Evolutionary conservation across 2,888 invertebrate species (phyloP), one percentile per base, ranked within the genome.

Genomic region (Synanthedon andrenaeformis): DNA sequence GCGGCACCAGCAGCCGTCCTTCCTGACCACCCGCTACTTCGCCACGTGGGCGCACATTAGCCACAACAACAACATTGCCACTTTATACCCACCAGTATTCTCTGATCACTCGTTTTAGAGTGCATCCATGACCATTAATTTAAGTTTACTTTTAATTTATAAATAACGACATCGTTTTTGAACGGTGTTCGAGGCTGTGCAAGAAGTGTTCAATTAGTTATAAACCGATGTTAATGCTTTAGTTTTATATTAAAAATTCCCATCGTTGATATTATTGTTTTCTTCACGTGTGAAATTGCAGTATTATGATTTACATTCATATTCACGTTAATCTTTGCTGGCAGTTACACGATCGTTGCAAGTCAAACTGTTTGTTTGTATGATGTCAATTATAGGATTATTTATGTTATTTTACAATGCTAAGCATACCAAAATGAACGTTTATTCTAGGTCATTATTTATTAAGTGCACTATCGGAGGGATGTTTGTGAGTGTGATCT

Each of bases 81-180:
- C 63, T 60, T 67, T 64, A 67, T 72, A 82, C 85, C 86, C 86
- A 86, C 87, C 87, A 86, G 84, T 86, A 87, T 87, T 86, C 69
- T 72, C 69, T 72, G 84, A 84, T 85, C 85, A 80, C 87, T 87
- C 86, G 86, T 86, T 87, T 84, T 87, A 86, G 86, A 86, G 87
- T 81, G 86, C 64, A 83, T 85, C 85, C 68, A 79, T 67, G 76
- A 84, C 80, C 81, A 76, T 76, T 74, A 23, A 77, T 71, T 80
- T 85, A 81, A 82, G 79, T 76, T 59, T 78, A 13, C 17, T 17
- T 72, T 76, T 73, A 68, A 66, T 69, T 50, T 50, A 65, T 82
- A 82, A 79, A 78, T 79, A 68, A 83, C 72, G 76, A 78, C 77
- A 69, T 80, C 80, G 80, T 76, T 55, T n/a, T 52, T 10, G 58